Percentiles rank a stretch among this genome's conserved stretches.
phyloP scores from a whole-genome alignment of 2,797 vertebrate genomes.

The Iguana delicatissima region DNA sequence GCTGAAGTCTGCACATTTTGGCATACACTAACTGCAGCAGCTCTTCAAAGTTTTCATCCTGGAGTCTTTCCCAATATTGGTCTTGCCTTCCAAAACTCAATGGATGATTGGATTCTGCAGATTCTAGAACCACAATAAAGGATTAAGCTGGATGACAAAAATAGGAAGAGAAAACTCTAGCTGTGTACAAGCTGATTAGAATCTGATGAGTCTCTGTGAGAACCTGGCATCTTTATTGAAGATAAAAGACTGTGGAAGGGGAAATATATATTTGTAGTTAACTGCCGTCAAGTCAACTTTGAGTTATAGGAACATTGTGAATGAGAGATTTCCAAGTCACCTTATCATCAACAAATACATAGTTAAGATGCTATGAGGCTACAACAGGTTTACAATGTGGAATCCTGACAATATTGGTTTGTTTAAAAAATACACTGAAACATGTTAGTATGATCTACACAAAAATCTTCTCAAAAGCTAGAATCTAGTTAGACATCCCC shows the following conservation, averaged over 20 bases:
- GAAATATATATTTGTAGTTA: no score
- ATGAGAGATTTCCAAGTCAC: no score
- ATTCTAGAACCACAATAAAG: not conserved
- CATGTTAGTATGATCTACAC: not conserved
- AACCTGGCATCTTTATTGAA: no score
- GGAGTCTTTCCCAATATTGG: not conserved
- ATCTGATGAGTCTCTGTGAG: no score
- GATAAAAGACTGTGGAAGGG: no score
- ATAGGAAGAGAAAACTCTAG: not conserved
- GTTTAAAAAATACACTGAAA: not conserved
- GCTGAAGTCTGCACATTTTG: no score
- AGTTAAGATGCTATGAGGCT: not conserved
- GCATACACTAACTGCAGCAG: not conserved
- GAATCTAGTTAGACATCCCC: not conserved
- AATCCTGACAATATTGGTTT: not conserved
- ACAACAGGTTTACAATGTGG: not conserved
- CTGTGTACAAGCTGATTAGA: not conserved
- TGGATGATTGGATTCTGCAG: not conserved
- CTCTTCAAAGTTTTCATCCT: not conserved
- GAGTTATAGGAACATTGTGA: no score
- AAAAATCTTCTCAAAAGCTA: not conserved
- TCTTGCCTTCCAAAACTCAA: not conserved
- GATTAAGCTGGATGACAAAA: not conserved
- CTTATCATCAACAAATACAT: no score
- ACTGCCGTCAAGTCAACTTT: no score